Percentiles rank a stretch among this genome's conserved stretches.
These are phyloP conservation scores for Ptilorrhoa leucosticta DNA, from an alignment of 2,113 vertebrate species.

Conservation along the genomic window DNA sequence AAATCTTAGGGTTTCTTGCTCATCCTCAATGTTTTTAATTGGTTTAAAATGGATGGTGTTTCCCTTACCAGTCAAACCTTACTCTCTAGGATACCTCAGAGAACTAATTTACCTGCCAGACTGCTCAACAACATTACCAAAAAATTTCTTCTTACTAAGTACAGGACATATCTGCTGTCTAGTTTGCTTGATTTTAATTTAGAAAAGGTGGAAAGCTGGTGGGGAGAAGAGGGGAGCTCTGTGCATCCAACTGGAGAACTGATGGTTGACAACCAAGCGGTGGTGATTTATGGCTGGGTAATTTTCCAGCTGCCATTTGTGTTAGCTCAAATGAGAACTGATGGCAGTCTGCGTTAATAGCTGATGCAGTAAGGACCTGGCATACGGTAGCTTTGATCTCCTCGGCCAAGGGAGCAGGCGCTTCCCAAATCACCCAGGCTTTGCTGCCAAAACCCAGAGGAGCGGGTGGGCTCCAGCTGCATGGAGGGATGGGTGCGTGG, in stretches of 20 bases:
- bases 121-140: not conserved
- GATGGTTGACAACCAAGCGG: not conserved
- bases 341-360: not conserved
- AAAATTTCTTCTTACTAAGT: not conserved
- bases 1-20: not conserved
- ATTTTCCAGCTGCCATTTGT: slow-evolving; percentile 21
- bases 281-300: not conserved
- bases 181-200: not conserved
- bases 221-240: not conserved
- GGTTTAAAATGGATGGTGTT: not conserved
- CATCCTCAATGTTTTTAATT: not conserved
- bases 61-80: not conserved
- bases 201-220: not conserved
- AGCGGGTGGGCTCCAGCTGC: not conserved
- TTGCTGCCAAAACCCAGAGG: not conserved
- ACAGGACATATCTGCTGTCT: not conserved
- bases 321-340: not conserved
- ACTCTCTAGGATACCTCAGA: not conserved
- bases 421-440: not conserved
- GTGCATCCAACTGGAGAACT: not conserved
- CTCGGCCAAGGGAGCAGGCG: not conserved
- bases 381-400: not conserved
- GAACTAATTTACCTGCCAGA: not conserved
- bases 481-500: not conserved
- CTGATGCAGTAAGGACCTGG: not conserved